These are phyloP conservation scores for Helobdella robusta DNA, from an alignment of 2,888 invertebrate species.

Conservation along the genomic window DNA sequence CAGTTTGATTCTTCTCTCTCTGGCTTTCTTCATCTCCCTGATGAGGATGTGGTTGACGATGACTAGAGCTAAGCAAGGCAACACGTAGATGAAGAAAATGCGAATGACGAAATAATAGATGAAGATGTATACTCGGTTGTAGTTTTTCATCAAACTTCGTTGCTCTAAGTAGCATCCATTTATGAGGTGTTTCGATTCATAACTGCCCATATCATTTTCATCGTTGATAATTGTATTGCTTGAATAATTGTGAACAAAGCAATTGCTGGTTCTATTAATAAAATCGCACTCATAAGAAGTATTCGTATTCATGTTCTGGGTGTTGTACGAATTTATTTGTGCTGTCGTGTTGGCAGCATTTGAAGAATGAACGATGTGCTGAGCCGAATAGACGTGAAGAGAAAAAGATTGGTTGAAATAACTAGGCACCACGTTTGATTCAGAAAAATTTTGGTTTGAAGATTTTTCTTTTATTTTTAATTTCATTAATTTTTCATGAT, in stretches of 20 bases:
- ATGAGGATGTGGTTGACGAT: slow-evolving; percentile 55
- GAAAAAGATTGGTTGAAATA: background rate
- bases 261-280: background rate
- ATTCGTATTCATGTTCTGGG: too few species aligned
- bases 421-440: background rate
- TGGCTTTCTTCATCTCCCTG: slow-evolving; percentile 74
- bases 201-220: too few species aligned
- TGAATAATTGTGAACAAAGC: background rate
- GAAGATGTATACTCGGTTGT: slow-evolving; percentile 21
- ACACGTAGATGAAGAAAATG: slow-evolving; percentile 48
- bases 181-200: too few species aligned
- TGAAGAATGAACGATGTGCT: background rate
- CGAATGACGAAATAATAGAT: slow-evolving; percentile 25
- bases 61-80: slow-evolving; percentile 68
- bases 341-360: too few species aligned
- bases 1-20: slow-evolving; percentile 65
- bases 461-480: too few species aligned
- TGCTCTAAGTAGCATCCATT: slow-evolving; percentile 9
- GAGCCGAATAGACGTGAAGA: background rate
- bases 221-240: background rate
- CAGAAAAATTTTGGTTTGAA: background rate
- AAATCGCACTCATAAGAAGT: background rate
- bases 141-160: background rate
- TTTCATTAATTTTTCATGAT: too few species aligned
- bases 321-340: too few species aligned